A percentile compares a stretch with the other conserved stretches of the same genome.
Evolutionary conservation across 2,888 invertebrate species (phyloP).

Genomic region (Macropis europaea): DNA sequence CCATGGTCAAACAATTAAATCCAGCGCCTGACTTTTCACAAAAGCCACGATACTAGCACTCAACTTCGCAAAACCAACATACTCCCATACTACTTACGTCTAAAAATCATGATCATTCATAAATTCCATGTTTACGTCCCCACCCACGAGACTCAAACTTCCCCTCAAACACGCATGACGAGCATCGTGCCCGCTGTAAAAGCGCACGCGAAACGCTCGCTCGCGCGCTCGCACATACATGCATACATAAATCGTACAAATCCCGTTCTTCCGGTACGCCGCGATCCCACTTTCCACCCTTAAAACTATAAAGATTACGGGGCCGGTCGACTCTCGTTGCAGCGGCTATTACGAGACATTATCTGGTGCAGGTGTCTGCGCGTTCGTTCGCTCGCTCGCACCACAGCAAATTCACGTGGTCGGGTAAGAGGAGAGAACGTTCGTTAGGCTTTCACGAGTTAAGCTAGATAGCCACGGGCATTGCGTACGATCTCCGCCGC

Average conservation of each 20-base stretch:
- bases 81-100: slow-evolving; percentile 22
- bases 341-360: slow-evolving; percentile 43
- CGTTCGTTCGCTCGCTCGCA: slow-evolving; percentile 1
- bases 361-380: slow-evolving; percentile 51
- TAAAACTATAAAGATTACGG: slow-evolving; percentile 23
- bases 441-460: slow-evolving; percentile 66
- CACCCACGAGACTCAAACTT: background rate
- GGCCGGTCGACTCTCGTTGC: slow-evolving; percentile 11
- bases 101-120: slow-evolving; percentile 36
- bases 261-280: slow-evolving; percentile 15
- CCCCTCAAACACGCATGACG: too few relatives aligned
- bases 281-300: slow-evolving; percentile 20
- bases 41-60: too few relatives aligned
- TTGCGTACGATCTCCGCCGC: slow-evolving; percentile 64
- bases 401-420: slow-evolving; percentile 44
- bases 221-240: too few relatives aligned
- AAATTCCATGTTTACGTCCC: slow-evolving; percentile 27
- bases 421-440: slow-evolving; percentile 43
- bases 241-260: slow-evolving; percentile 6
- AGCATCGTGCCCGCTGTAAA: too few relatives aligned
- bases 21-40: too few relatives aligned
- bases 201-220: too few relatives aligned
- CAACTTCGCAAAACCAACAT: too few relatives aligned
- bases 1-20: too few relatives aligned
- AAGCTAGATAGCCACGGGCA: slow-evolving; percentile 59